phyloP scores from a whole-genome alignment of 2,888 invertebrate species.

The Theodoxus fluviatilis region DNA sequence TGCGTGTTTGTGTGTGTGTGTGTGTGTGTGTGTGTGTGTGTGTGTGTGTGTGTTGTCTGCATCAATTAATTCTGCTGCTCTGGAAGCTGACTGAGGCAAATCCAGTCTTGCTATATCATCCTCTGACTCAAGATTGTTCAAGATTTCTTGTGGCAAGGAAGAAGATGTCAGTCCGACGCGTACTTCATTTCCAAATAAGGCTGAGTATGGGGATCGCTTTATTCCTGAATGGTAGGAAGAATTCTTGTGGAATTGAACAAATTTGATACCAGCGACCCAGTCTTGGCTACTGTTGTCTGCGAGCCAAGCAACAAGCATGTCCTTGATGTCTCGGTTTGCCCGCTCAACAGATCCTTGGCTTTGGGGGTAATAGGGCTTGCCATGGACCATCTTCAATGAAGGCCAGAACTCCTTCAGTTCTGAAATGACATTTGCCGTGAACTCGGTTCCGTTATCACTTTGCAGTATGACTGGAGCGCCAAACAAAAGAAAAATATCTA shows the following conservation, averaged over 20 bases:
- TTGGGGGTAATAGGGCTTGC: conserved; percentile 2
- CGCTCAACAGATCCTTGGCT: not conserved
- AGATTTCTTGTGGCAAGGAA: conserved; percentile 4
- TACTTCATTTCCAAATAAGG: conserved; percentile 19
- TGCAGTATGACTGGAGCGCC: conserved; percentile 15
- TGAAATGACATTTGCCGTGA: not conserved
- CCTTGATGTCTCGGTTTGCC: conserved; percentile 16
- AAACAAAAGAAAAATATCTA: conserved; percentile 6
- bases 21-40: too few species aligned
- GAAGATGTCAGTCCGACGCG: conserved; percentile 14
- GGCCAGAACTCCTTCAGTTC: conserved; percentile 2
- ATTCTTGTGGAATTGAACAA: conserved; percentile 23
- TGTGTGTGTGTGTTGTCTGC: too few species aligned
- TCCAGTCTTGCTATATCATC: too few species aligned
- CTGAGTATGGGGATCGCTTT: conserved; percentile 7
- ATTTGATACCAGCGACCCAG: conserved; percentile 21
- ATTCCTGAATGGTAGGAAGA: conserved; percentile 15
- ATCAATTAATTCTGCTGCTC: too few species aligned
- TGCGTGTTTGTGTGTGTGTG: too few species aligned
- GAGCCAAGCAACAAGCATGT: conserved; percentile 21
- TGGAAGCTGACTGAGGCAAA: too few species aligned
- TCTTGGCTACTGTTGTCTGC: conserved; percentile 8
- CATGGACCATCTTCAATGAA: not conserved
- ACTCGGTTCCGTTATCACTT: conserved; percentile 17
- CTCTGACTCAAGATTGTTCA: conserved; percentile 6